Evolutionary conservation across 30 jellyfish, hydroid and myxozoan genomes (phyloP).

Genomic region (Aurelia aurita): DNA sequence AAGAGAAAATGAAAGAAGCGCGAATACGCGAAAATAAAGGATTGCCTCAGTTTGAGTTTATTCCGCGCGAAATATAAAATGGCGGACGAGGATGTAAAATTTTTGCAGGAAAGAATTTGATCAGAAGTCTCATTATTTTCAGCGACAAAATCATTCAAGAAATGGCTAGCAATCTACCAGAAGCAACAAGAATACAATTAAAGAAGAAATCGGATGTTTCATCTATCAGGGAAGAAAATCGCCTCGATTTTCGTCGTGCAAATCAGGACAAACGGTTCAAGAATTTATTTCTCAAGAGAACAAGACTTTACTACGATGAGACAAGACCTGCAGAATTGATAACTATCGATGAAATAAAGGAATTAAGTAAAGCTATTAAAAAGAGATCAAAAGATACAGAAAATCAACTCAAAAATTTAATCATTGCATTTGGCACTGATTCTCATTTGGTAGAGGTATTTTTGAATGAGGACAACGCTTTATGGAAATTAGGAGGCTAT

Average conservation of each 20-base stretch:
- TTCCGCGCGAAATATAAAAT: no score
- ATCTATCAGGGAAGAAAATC: conserved; percentile 20
- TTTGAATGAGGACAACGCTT: conserved; percentile 65
- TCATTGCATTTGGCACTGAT: conserved; percentile 58
- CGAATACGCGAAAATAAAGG: no score
- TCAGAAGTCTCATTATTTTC: not conserved
- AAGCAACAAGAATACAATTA: not conserved
- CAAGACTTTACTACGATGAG: conserved; percentile 22
- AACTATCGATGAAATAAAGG: conserved; percentile 51
- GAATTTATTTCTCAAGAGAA: conserved; percentile 45
- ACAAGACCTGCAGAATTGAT: conserved; percentile 12
- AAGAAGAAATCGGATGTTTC: conserved; percentile 4
- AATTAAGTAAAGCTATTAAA: conserved; percentile 27
- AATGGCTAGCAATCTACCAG: not conserved
- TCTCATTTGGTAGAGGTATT: conserved; percentile 66
- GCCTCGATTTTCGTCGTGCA: not conserved
- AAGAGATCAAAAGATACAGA: conserved; percentile 42
- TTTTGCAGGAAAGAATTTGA: no score
- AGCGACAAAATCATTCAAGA: not conserved
- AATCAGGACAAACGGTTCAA: conserved; percentile 4
- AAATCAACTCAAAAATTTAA: conserved; percentile 39
- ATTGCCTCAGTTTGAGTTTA: no score
- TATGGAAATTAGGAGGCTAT: conserved; percentile 70
- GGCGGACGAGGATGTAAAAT: no score
- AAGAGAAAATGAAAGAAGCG: no score